Percentiles rank a stretch among this genome's conserved stretches.
Evolutionary conservation across 2,888 invertebrate genomes (phyloP).

Genomic region (Dendrolimus houi): DNA sequence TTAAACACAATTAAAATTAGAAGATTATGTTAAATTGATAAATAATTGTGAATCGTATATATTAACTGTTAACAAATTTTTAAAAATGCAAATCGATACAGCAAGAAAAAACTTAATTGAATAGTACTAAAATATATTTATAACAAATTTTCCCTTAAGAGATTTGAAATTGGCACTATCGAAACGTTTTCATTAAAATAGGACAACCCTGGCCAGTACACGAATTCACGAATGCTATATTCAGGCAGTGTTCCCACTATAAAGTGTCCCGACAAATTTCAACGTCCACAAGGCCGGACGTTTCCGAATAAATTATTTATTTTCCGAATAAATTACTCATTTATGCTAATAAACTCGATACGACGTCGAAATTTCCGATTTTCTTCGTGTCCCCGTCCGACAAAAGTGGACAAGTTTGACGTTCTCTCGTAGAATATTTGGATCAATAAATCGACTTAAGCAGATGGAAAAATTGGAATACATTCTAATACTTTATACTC

Average conservation of each 20-base stretch:
- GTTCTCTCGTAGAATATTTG: background rate
- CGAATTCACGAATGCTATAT: background rate
- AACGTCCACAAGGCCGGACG: slow-evolving; percentile 12
- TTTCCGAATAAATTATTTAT: slow-evolving; percentile 13
- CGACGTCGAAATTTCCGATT: slow-evolving; percentile 24
- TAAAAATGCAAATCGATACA: too few relatives aligned
- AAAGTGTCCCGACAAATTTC: slow-evolving; percentile 1
- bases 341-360: slow-evolving; percentile 31
- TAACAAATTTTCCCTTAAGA: too few relatives aligned
- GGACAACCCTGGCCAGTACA: background rate
- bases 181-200: too few relatives aligned
- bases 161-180: too few relatives aligned
- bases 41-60: too few relatives aligned
- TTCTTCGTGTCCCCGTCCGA: slow-evolving; percentile 13
- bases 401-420: background rate
- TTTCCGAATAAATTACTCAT: slow-evolving; percentile 32
- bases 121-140: too few relatives aligned
- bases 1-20: too few relatives aligned
- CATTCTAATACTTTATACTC: too few relatives aligned
- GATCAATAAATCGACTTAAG: background rate
- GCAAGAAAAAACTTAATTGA: too few relatives aligned
- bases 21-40: too few relatives aligned
- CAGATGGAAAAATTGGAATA: too few relatives aligned
- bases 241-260: background rate
- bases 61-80: too few relatives aligned